Base-by-base conservation (phyloP, 2,113 vertebrate genomes). In the Halichoeres trimaculatus region DNA sequence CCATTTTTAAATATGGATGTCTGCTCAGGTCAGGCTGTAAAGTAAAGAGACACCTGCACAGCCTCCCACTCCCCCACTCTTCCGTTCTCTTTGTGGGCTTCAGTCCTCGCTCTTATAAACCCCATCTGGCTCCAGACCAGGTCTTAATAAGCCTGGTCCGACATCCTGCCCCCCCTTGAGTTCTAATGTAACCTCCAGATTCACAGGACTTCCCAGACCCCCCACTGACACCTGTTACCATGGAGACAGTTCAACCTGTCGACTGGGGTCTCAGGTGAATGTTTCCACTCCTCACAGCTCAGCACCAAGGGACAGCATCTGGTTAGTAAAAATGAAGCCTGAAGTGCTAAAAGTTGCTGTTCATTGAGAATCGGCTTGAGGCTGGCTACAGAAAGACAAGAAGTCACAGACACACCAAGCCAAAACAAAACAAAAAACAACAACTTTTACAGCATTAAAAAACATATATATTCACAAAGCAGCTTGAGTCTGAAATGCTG, bases 191-290 rank as follows among this genome's bases (percentile, higher is more conserved):
- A 67, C 8, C 50, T 57, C 17, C 26, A 59, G 20, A 26, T 72
- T 78, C 22, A 22, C n/a, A 1, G 38, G 26, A 53, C 51, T 69
- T 45, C 57, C 1, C 1, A 55, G 58, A 17, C 61, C 54, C 77
- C 76, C 67, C 48, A 47, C 48, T 68, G 85, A 78, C 81, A 83
- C 76, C 74, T 75, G 88, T 90, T 88, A 78, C 86, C 74, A 78
- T 88, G 80, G 86, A 75, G 80, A 90, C 86, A 71, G 35, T 70
- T 77, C 79, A 81, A 43, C 30, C 30, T 30, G 65, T 22, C 69
- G 74, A 71, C 61, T 56, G 76, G 61, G 64, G 48, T 64, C 81
- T 86, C 50, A 83, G 54, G 74, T 69, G 30, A 30, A 30, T 30
- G 30, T 30, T 30, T 30, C 30, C 30, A 30, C 53, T 52, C 23